Percentiles rank a stretch among this genome's conserved stretches.
phyloP scores from a whole-genome alignment of 2,113 vertebrate genomes.

The Nicator chloris region DNA sequence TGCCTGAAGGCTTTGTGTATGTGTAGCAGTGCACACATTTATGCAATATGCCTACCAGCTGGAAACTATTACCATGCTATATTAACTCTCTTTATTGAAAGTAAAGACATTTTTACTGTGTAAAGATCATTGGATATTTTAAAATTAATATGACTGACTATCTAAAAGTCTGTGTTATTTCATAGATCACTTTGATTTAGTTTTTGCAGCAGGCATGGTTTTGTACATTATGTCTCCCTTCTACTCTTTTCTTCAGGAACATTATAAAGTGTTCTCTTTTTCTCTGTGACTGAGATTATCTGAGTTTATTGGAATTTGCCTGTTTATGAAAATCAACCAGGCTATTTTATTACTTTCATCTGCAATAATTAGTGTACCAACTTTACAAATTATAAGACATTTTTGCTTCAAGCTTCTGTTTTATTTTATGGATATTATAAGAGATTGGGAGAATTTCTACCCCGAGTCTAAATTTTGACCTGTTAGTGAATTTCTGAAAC shows the following conservation, averaged over 20 bases:
- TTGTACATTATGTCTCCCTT: not conserved
- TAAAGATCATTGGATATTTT: not conserved
- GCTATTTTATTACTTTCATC: not conserved
- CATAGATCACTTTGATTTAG: not conserved
- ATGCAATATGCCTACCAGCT: not conserved
- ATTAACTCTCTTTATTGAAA: constrained; percentile 13
- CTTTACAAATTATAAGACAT: not conserved
- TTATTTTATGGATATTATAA: not conserved
- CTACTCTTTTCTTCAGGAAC: not conserved
- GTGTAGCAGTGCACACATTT: not conserved
- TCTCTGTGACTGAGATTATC: not conserved
- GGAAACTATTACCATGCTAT: not conserved
- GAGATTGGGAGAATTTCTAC: not conserved
- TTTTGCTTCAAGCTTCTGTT: not conserved
- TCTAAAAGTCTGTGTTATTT: not conserved
- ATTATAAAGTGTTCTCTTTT: not conserved
- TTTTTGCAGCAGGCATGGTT: not conserved
- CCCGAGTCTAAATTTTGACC: not conserved
- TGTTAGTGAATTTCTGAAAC: not conserved
- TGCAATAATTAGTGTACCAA: not conserved
- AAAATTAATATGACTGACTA: not conserved
- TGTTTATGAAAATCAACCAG: not conserved
- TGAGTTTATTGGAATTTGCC: not conserved
- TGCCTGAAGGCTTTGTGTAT: not conserved
- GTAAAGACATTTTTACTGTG: not conserved